Percentiles rank a stretch among this genome's conserved stretches.
These are phyloP conservation scores for Melipona beecheii DNA, from an alignment of 2,888 invertebrate species.

Conservation along the genomic window DNA sequence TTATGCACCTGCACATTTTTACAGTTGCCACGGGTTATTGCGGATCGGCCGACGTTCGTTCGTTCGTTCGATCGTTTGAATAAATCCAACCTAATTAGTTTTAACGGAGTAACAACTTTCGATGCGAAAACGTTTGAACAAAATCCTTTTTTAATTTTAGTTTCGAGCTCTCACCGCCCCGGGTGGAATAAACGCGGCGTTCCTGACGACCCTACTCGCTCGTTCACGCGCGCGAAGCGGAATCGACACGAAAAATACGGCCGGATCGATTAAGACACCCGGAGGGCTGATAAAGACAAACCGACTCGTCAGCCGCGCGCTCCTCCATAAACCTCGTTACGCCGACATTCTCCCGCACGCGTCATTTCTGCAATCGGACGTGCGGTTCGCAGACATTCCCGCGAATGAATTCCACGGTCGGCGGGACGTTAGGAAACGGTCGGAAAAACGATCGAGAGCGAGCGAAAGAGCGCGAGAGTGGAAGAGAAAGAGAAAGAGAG, in stretches of 20 bases:
- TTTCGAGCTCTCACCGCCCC: not conserved
- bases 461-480: slow-evolving; percentile 6
- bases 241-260: slow-evolving; percentile 1
- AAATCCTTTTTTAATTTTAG: not conserved
- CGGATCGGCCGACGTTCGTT: not conserved
- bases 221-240: not conserved
- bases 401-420: slow-evolving; percentile 67
- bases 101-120: not conserved
- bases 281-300: slow-evolving; percentile 7
- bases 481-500: not conserved
- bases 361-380: slow-evolving; percentile 53
- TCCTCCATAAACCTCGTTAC: slow-evolving; percentile 13
- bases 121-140: not conserved
- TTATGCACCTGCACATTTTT: not conserved
- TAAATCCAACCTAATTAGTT: too few species aligned
- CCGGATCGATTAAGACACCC: slow-evolving; percentile 8
- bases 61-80: not conserved
- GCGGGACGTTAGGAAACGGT: slow-evolving; percentile 67
- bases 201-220: not conserved
- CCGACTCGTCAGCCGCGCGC: not conserved
- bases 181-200: not conserved
- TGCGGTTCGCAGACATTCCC: slow-evolving; percentile 52
- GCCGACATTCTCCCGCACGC: slow-evolving; percentile 10
- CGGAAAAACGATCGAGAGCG: slow-evolving; percentile 56
- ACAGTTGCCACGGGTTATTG: not conserved